A percentile compares a stretch with the other conserved stretches of the same genome.
phyloP scores from a whole-genome alignment of 2,797 vertebrate genomes.

The Lacerta bilineata region DNA sequence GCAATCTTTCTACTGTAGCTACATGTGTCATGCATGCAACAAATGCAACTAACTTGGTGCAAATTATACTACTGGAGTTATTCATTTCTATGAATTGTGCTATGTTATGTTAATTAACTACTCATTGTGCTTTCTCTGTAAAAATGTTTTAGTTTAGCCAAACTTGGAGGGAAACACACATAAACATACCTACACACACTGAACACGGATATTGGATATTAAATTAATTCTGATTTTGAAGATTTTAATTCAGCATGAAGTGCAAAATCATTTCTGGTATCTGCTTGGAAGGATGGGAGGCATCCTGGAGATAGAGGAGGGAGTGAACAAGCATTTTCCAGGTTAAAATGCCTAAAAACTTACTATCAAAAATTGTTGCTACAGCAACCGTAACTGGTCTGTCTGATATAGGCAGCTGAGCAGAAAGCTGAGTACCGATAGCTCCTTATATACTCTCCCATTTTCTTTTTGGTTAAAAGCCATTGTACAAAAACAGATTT shows the following conservation, averaged over 20 bases:
- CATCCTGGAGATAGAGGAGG: background rate
- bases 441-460: background rate
- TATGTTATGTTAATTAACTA: background rate
- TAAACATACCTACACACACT: background rate
- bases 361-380: background rate
- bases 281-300: background rate
- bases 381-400: background rate
- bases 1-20: background rate
- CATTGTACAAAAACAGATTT: background rate
- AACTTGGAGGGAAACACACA: background rate
- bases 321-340: background rate
- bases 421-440: constrained; percentile 1
- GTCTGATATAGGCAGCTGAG: constrained; percentile 2
- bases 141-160: background rate
- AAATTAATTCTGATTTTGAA: background rate
- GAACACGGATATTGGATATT: background rate
- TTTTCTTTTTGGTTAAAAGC: too few relatives aligned
- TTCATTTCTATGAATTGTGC: background rate
- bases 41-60: background rate
- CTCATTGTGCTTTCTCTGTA: background rate
- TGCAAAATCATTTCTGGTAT: background rate
- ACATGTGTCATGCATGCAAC: background rate
- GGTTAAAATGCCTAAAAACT: background rate
- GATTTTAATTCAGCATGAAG: background rate
- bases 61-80: background rate